Base-by-base conservation (phyloP, 2,888 invertebrate genomes). In the Ganaspis brasiliensis region DNA sequence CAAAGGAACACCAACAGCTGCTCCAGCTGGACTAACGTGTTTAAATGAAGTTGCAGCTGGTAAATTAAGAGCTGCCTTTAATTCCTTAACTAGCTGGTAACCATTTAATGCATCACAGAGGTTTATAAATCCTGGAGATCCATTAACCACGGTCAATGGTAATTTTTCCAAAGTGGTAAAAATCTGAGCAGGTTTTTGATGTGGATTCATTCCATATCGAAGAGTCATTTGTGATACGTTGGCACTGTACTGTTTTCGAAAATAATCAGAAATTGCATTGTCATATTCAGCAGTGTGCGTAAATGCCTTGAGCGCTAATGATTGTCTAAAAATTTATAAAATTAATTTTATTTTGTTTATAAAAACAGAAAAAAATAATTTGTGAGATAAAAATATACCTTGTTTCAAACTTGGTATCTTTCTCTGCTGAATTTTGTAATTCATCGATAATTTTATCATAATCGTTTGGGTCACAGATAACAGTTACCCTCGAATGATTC, bases 21-120 rank as follows among this genome's bases (percentile, higher is more conserved):
- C 99, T 3, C 99, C 99, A 14, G 99, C 99, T 0, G 99, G 99
- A 31, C 98, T 98, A 6, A 99, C 99, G 90, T 99, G 99, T 90
- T 99, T 99, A 92, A 99, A 99, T 76, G 98, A 99, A 0, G 98
- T 95, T 0, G 99, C 98, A 0, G 99, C 98, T 0, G 99, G 98
- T 35, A 98, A 90, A 4, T 94, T 94, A 8, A 98, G 91, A 0
- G 97, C 96, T 59, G 92, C 92, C 87, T 95, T 96, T 78, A 99
- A 92, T 89, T 99, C 99, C 79, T 94, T 94, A 0, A 99, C 99
- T 76, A 99, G 92, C 89, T 99, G 99, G 96, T 98, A 99, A 0
- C 97, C 99, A 91, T 99, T 99, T 0, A 99, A 93, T 0, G 98
- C 99, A 92, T 99, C 99, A 87, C 98, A 98, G 3, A 99, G 93